Evolutionary conservation across 2,113 vertebrate genomes (phyloP), one percentile per base, ranked within the genome.

Genomic region (Cacatua alba): DNA sequence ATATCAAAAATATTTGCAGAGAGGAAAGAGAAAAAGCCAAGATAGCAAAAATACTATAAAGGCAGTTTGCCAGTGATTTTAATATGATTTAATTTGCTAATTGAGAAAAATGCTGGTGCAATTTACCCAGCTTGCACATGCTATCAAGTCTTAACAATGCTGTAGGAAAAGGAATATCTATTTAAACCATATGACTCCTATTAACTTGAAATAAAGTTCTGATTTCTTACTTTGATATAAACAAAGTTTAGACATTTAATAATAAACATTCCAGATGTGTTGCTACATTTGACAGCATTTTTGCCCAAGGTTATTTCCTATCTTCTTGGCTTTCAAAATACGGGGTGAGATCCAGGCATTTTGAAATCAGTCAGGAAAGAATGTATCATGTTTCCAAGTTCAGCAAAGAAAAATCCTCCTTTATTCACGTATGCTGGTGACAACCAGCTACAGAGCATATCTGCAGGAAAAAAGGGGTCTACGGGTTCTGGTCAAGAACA

Each of bases 51-150:
- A 55, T 82, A 86, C 53, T 55, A 68, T 39, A 75, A 76, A 90
- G 90, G 82, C 80, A 90, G 49, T 29, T 52, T 0, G n/a, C 90
- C 79, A 93, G 49, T 64, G 48, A 77, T 78, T 94, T 92, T 95
- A 83, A 55, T 76, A 71, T 78, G 43, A 94, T 94, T 93, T 94
- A 88, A 97, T 94, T 78, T 92, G 33, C 69, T 92, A 92, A 88
- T 62, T 93, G 88, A 93, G 65, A 78, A 90, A 93, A 94, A 86
- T 68, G 29, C 43, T 78, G 48, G 46, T 88, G 51, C 29, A 83
- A 74, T 93, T 90, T 90, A 67, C 26, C 51, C 76, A 80, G 37
- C 67, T 72, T 88, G 49, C 12, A 74, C 10, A 60, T 39, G 19
- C n/a, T 80, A 10, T 13, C 77, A 37, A 5, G 0, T 79, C 53